Conservation (phyloP, 2,797 vertebrate species). For the Meda fulgida region DNA sequence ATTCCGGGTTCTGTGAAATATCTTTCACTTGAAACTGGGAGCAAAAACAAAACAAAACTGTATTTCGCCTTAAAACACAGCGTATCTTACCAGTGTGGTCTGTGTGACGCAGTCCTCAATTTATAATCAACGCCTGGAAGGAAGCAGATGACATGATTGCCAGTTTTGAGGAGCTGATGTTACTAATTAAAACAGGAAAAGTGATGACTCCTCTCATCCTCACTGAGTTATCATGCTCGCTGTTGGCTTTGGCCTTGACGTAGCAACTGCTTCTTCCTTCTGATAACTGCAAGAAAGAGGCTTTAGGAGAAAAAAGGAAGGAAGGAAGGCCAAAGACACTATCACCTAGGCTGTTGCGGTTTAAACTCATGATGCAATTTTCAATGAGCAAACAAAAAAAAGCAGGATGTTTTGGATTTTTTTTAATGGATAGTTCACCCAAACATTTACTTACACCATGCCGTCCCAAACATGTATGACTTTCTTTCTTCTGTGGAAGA, state of each 20-base stretch:
- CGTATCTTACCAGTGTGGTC: conserved; percentile 34
- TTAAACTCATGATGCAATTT: conserved; percentile 64
- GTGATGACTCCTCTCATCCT: conserved; percentile 71
- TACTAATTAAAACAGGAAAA: conserved; percentile 74
- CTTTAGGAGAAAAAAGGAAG: conserved; percentile 63
- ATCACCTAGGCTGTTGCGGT: conserved; percentile 44
- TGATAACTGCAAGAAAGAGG: conserved; percentile 67
- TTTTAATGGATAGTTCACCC: background rate
- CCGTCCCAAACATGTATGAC: background rate
- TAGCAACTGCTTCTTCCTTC: conserved; percentile 71
- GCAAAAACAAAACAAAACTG: conserved; percentile 49
- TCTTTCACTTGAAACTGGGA: conserved; percentile 40
- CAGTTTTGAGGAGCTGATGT: conserved; percentile 61
- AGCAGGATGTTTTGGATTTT: background rate
- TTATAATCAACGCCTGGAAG: conserved; percentile 65
- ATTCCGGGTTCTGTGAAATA: conserved; percentile 23
- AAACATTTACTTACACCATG: background rate
- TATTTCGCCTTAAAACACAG: conserved; percentile 57
- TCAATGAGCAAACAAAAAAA: conserved; percentile 48
- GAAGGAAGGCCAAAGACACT: conserved; percentile 47
- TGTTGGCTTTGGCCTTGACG: conserved; percentile 70
- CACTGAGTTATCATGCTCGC: conserved; percentile 63
- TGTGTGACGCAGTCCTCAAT: conserved; percentile 51
- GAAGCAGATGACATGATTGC: conserved; percentile 67
- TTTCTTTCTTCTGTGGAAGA: background rate